Conservation (phyloP, 2,113 vertebrate genomes). For the Acrocephalus kingi region DNA sequence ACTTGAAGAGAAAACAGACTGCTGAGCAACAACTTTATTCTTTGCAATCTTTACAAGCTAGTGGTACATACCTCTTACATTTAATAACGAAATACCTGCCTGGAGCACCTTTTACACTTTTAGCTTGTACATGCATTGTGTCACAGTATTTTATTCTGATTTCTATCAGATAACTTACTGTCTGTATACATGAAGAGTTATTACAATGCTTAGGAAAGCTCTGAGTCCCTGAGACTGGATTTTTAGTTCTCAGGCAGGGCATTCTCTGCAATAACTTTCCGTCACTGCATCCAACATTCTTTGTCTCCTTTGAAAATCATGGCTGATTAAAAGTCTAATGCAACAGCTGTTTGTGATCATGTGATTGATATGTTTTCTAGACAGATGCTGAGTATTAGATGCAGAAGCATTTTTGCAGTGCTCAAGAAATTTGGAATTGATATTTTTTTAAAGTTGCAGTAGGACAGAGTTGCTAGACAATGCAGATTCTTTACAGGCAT, state of each 20-base stretch:
- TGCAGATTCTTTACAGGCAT: not conserved
- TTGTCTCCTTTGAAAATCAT: slow-evolving; percentile 67
- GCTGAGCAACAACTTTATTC: not conserved
- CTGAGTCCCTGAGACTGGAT: slow-evolving; percentile 27
- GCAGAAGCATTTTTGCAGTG: slow-evolving; percentile 28
- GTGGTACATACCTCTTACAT: not conserved
- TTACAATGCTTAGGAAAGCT: slow-evolving; percentile 19
- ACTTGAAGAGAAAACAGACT: not conserved
- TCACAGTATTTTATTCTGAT: not conserved
- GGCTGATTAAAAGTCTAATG: slow-evolving; percentile 69
- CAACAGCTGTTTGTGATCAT: slow-evolving; percentile 75
- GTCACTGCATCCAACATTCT: slow-evolving; percentile 62
- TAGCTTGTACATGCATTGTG: not conserved
- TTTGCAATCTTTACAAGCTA: not conserved
- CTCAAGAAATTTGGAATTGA: not conserved
- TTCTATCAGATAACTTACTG: not conserved
- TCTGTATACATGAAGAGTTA: slow-evolving; percentile 1
- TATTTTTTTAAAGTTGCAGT: not conserved
- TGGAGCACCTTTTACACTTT: not conserved
- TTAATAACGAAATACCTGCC: not conserved
- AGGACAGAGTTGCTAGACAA: not conserved
- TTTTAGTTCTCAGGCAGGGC: slow-evolving; percentile 15
- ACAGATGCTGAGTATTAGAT: slow-evolving; percentile 68
- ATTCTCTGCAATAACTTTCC: slow-evolving; percentile 70
- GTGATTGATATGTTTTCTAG: slow-evolving; percentile 71